Percentiles rank a stretch among this genome's conserved stretches.
phyloP scores from a whole-genome alignment of 2,797 vertebrate species.

The Kryptopterus vitreolus region DNA sequence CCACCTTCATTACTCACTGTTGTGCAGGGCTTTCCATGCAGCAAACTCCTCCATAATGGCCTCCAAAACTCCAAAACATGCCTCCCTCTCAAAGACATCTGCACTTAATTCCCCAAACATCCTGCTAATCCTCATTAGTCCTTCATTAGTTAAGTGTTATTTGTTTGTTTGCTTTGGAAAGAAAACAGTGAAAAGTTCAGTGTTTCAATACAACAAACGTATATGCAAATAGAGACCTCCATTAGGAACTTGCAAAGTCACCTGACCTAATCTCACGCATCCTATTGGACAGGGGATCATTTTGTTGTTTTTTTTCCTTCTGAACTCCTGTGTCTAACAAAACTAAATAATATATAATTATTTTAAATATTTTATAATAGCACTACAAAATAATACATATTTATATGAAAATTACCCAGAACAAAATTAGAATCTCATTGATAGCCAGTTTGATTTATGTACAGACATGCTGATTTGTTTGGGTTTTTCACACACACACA shows the following conservation, averaged over 20 bases:
- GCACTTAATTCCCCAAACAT: background rate
- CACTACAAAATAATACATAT: background rate
- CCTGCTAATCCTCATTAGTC: background rate
- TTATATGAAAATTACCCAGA: background rate
- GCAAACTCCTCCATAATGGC: background rate
- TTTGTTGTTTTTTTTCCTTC: no score
- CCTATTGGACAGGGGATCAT: background rate
- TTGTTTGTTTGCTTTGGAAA: background rate
- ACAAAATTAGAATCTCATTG: background rate
- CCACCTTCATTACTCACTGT: background rate
- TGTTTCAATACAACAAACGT: background rate
- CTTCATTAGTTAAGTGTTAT: background rate
- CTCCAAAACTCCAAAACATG: background rate
- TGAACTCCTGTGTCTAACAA: background rate
- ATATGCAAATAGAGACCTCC: background rate
- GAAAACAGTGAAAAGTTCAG: background rate
- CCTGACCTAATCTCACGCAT: background rate
- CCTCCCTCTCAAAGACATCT: background rate
- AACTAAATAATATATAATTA: background rate
- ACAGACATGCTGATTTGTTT: background rate
- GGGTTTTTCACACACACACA: background rate
- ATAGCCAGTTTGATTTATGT: background rate
- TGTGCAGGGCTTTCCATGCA: conserved; percentile 10
- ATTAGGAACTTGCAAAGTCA: background rate
- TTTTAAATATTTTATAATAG: no score